Evolutionary conservation across 2,797 vertebrate species (phyloP).

Genomic region (Microhierax caerulescens): DNA sequence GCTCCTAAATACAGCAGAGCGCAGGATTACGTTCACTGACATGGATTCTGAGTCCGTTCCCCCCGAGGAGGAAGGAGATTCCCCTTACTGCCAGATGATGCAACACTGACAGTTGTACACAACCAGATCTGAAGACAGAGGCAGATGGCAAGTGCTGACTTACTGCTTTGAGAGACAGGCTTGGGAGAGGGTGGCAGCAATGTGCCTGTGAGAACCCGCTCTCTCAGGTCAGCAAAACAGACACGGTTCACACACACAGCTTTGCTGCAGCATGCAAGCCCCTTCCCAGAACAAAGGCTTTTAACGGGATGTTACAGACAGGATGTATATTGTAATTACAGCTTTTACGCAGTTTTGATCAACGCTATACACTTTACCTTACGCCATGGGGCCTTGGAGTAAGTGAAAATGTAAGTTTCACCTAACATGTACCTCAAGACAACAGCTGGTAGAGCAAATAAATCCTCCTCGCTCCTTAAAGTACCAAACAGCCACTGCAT

Average conservation of each 20-base stretch:
- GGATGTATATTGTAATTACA: neutral
- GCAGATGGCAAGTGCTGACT: conserved; percentile 40
- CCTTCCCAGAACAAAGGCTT: neutral
- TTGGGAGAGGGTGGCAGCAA: neutral
- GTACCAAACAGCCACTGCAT: neutral
- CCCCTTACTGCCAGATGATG: neutral
- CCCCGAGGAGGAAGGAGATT: neutral
- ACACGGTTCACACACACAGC: neutral
- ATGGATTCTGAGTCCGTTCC: neutral
- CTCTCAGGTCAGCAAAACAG: neutral
- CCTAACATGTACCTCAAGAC: neutral
- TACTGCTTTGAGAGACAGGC: neutral
- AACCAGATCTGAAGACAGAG: conserved; percentile 8
- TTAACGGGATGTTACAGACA: neutral
- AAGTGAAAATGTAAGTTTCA: neutral
- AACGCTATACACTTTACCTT: neutral
- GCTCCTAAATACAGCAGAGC: conserved; percentile 3
- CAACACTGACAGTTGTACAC: conserved; percentile 27
- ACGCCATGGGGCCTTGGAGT: fast-evolving
- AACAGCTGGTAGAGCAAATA: neutral
- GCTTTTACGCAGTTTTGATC: neutral
- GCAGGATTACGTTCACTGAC: conserved; percentile 2
- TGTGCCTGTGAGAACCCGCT: neutral
- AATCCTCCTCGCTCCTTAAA: neutral
- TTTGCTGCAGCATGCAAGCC: neutral